Evolutionary conservation across 2,113 vertebrate genomes (phyloP), one percentile per base, ranked within the genome.

Genomic region (Phaethornis superciliosus): DNA sequence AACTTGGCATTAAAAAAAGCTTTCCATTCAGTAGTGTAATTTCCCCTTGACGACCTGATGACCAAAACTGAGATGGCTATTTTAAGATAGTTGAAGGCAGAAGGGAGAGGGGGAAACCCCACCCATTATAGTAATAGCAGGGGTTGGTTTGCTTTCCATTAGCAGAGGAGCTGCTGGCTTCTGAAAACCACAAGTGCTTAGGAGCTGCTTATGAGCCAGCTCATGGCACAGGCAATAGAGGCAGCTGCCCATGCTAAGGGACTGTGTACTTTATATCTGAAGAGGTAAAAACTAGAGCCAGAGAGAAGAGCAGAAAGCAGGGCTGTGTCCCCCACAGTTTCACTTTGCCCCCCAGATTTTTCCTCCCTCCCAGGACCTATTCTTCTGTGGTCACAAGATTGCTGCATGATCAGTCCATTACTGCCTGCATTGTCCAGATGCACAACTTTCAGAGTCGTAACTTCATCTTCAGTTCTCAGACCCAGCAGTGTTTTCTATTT

Each of bases 11-110:
- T 80, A 52, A 81, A 91, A 42, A 22, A 70, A 80, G 5, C 69
- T 89, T 94, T 96, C 89, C 81, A 60, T 59, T 89, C 71, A 64
- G 59, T 35, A 59, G 37, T 19, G 37, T 52, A n/a, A 95, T 80
- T 95, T 95, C 51, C 95, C 64, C 79, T 74, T 63, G 59, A 91
- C 83, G 81, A 69, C 22, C 69, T 69, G 65, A 46, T 89, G 93
- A 63, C 63, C 63, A 56, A 47, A 89, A 95, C 59, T 12, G 75
- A 85, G 68, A 26, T 56, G 71, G 75, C 88, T 96, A 91, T 97
- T 95, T 94, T 90, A 85, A 75, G 68, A 27, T 13, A 56, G 63
- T 10, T 85, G 56, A 88, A 88, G 58, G 30, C 0, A 2, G 93
- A 90, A 88, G 54, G 42, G 46, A 90, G 71, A 88, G 52, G 47